Conservation (phyloP, 2,888 invertebrate genomes). For the Apodemia duryi region DNA sequence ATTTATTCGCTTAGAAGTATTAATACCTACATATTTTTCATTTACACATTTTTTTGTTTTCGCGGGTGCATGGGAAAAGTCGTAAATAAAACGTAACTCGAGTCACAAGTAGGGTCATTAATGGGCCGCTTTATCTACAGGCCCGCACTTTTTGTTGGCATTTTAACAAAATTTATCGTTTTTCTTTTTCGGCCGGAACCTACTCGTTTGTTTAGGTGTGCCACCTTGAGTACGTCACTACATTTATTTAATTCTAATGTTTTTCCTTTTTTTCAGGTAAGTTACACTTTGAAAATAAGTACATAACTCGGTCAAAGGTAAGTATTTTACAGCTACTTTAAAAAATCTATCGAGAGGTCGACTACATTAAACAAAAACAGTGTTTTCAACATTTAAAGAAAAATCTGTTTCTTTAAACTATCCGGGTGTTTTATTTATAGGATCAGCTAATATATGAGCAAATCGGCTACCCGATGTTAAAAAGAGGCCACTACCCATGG, state of each 20-base stretch:
- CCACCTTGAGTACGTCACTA: constrained; percentile 48
- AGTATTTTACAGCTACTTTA: background rate
- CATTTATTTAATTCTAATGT: constrained; percentile 46
- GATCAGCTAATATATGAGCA: no score
- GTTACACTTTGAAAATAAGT: background rate
- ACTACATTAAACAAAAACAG: no score
- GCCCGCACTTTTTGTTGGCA: constrained; percentile 53
- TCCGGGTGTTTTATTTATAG: no score
- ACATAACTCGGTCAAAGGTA: background rate
- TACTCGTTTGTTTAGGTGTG: constrained; percentile 44
- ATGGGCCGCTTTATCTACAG: constrained; percentile 41
- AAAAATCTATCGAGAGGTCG: no score
- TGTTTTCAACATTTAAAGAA: no score
- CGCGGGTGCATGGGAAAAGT: background rate
- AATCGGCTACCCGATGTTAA: no score
- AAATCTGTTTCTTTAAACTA: no score
- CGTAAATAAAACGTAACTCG: background rate
- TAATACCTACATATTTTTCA: no score
- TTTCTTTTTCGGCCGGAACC: constrained; percentile 53
- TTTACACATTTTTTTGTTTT: background rate
- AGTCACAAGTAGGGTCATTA: constrained; percentile 30
- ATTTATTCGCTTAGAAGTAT: no score
- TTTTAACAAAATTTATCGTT: constrained; percentile 69
- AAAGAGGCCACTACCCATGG: no score
- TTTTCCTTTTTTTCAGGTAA: no score